These are phyloP conservation scores for Gymnosoma rotundatum DNA, from an alignment of 2,888 invertebrate genomes.

Conservation along the genomic window DNA sequence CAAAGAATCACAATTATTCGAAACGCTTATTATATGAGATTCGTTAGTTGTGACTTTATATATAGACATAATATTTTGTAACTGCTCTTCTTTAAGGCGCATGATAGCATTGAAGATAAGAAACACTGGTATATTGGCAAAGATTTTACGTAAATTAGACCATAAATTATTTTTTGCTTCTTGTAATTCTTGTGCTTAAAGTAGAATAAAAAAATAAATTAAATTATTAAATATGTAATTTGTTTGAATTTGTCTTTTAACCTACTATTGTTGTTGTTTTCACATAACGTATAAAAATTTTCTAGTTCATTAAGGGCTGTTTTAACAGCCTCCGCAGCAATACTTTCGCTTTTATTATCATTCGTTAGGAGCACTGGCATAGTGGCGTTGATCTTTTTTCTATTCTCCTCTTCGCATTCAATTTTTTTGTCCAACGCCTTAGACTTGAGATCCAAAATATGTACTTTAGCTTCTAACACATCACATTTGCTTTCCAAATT, in stretches of 20 bases:
- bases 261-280: constrained; percentile 72
- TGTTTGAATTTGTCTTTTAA: neutral
- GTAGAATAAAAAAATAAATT: constrained; percentile 6
- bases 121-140: constrained; percentile 78
- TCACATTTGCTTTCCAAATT: constrained; percentile 75
- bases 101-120: constrained; percentile 78
- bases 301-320: constrained; percentile 77
- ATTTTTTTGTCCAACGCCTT: constrained; percentile 73
- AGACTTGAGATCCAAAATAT: constrained; percentile 77
- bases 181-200: constrained; percentile 71
- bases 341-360: constrained; percentile 76
- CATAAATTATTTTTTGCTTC: constrained; percentile 78
- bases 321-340: constrained; percentile 75
- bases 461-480: constrained; percentile 73
- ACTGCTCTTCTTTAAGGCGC: constrained; percentile 78
- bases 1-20: constrained; percentile 71
- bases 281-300: constrained; percentile 76
- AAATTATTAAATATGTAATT: neutral
- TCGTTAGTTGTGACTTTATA: constrained; percentile 72
- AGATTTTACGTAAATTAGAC: constrained; percentile 77
- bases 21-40: constrained; percentile 34
- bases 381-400: constrained; percentile 74
- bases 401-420: constrained; percentile 75
- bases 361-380: constrained; percentile 78
- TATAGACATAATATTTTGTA: constrained; percentile 77